Evolutionary conservation across 92 coral and sea anemone species (phyloP), one percentile per base, ranked within the genome.

Genomic region (Palythoa grandiflora): DNA sequence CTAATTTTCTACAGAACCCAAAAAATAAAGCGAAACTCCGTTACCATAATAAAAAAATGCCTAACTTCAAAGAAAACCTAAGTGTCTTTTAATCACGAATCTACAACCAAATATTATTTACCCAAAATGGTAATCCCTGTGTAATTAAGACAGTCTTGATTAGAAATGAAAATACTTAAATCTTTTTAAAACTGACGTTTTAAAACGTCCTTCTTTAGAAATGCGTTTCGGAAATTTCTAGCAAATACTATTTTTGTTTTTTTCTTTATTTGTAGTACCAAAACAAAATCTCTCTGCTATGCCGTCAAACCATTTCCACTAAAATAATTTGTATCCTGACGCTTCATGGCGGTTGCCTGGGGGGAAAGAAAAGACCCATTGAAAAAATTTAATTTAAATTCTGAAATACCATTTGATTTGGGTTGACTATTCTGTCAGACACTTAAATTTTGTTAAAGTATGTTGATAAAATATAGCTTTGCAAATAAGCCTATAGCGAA

Each of bases 341-440:
- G 7, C 52, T 66, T 65, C 35, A 61, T 9, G 36, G 59, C n/a
- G 60, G 86, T 81, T 81, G 86, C 86, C 86, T 19, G 1, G 75
- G 75, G 75, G 48, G 66, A 61, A 68, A 35, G 66, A 28, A 66
- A 47, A 40, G 12, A 71, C 61, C 37, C 75, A 20, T 10, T 44
- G 59, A 19, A 81, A 81, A 48, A 81, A 81, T 81, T 66, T 81
- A 66, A 81, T 81, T 81, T 65, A 38, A 21, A 65, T 65, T 80
- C 74, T 66, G 75, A 80, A 79, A 80, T 57, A 80, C 39, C 59
- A 59, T 80, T 80, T 81, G 40, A 71, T 65, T 81, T 39, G 15
- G 40, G 38, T 81, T 21, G 44, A 48, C 57, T 28, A 16, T 65
- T 81, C 59, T 48, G 21, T 81, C 86, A 81, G 47, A 38, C 54